phyloP scores from a whole-genome alignment of 2,888 invertebrate genomes.

The Timema podura region DNA sequence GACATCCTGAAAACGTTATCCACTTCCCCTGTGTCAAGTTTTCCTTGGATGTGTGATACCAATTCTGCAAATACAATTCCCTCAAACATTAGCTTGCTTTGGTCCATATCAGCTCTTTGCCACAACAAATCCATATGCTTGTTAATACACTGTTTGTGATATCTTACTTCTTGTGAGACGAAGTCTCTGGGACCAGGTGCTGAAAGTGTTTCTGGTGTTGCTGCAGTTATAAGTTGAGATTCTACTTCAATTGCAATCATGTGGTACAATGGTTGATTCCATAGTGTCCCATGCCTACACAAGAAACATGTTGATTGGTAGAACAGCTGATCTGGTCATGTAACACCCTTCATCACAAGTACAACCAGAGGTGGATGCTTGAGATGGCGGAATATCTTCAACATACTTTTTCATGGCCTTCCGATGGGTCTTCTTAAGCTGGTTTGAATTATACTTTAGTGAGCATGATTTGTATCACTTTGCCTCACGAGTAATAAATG shows the following conservation, averaged over 20 bases:
- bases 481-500: conserved; percentile 6
- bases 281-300: conserved; percentile 7
- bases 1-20: not conserved
- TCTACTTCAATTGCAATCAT: not conserved
- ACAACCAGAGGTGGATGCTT: no score
- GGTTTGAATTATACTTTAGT: not conserved
- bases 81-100: not conserved
- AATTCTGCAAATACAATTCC: not conserved
- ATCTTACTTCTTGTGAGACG: not conserved
- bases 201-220: not conserved
- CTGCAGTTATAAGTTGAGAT: not conserved
- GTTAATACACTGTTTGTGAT: not conserved
- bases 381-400: not conserved
- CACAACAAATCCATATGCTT: not conserved
- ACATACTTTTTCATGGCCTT: not conserved
- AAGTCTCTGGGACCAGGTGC: conserved; percentile 6
- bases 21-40: not conserved
- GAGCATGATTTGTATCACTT: not conserved
- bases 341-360: no score
- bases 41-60: not conserved
- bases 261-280: not conserved
- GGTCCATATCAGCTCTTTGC: conserved; percentile 1
- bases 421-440: not conserved
- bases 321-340: no score
- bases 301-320: not conserved